Base-by-base conservation (phyloP, 2,888 invertebrate genomes). In the Apocheima hispidaria region DNA sequence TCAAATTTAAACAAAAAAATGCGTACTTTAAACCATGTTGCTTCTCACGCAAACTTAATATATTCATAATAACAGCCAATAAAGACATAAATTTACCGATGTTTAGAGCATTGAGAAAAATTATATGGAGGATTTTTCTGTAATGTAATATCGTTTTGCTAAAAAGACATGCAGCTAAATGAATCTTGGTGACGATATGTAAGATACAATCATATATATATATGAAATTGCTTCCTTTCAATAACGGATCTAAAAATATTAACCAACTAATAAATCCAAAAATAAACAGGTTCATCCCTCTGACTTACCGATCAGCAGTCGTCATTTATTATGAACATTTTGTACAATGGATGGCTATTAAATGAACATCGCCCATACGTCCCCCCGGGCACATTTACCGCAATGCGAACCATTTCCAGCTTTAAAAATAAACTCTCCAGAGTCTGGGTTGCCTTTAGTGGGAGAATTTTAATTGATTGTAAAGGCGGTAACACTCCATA, bases 301-400 rank as follows among this genome's bases (percentile, higher is more conserved):
- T 56, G 49, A 18, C 30, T 51, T 54, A 44, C 62, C 48, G 64
- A 69, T 71, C 71, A 74, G 73, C 70, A 71, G 63, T 68, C 23
- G 68, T 74, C 76, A 81, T 78, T 73, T 76, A 74, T 73, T 70
- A 48, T 30, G 40, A 56, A 57, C 65, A 77, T 70, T 72, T 58
- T 18, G 51, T 72, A 81, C 86, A 86, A 86, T 86, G 85, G 82
- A 80, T 82, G 75, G 78, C 83, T 81, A 84, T 88, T 87, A 86
- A 82, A 81, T 71, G 81, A 82, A 83, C 82, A 81, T 80, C 76
- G 77, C 64, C 70, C 66, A 69, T 74, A 81, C 79, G 74, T 65
- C 63, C 71, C 87, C 83, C 83, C 62, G 82, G 82, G 87, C 69
- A 75, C 72, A 75, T 74, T 84, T 80, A 67, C 71, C 68, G 75